Evolutionary conservation across 2,797 vertebrate species (phyloP), one percentile per base, ranked within the genome.

Genomic region (Poeciliopsis presidionis): DNA sequence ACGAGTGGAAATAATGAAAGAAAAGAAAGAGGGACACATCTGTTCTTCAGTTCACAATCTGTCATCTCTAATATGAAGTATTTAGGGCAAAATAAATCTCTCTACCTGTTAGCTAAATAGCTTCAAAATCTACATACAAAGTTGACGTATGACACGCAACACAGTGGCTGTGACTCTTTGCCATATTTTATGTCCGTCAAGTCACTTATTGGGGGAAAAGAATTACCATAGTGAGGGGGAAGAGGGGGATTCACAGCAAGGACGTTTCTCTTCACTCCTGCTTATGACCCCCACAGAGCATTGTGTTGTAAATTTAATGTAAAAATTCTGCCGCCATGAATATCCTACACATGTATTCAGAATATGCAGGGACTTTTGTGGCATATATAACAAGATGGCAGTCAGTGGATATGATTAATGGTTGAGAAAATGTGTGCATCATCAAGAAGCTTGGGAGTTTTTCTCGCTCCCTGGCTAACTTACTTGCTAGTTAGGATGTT

Each of bases 261-360:
- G 53, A 63, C 55, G 65, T 51, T 41, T 36, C 43, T 69, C 33
- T 43, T 49, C 55, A 46, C 33, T 78, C 33, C 22, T 72, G 43
- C 55, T 47, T 72, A 53, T 43, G 51, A 65, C 57, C 33, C 67
- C 25, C 57, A 51, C 25, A 22, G 51, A 73, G 45, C 25, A 63
- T 43, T 73, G 13, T 49, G 33, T 39, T 65, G 57, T 39, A 73
- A 78, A 63, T 73, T 36, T 30, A 73, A 51, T 65, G 46, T 73
- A 18, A 49, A 78, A 73, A 73, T 73, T 49, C 59, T 72, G 47
- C 51, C 36, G 3, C 22, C 45, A 39, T 65, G 46, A 47, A 51
- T 63, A 59, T 72, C 13, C 51, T 22, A 41, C 33, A 47, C 46
- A n/a, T 53, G 39, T 47, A 53, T 73, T 67, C n/a, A 74, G 41